phyloP scores from a whole-genome alignment of 2,797 vertebrate species.

The Chromobotia macracanthus region DNA sequence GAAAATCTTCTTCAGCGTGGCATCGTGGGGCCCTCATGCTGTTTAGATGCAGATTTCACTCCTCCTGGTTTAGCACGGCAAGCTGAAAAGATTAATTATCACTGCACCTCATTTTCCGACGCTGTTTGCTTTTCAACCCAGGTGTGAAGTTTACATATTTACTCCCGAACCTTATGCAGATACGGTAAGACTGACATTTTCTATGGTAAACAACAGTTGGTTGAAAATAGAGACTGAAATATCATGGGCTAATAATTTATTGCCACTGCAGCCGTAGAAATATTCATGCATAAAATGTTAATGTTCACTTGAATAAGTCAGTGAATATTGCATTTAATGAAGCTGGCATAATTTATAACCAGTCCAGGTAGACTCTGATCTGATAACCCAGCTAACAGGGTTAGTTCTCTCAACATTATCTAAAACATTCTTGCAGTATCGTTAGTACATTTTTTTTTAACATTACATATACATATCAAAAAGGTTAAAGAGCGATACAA shows the following conservation, averaged over 20 bases:
- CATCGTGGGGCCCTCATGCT: slow-evolving; percentile 14
- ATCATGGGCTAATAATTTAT: slow-evolving; percentile 52
- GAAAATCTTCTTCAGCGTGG: slow-evolving; percentile 31
- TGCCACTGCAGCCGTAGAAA: background rate
- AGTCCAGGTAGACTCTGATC: background rate
- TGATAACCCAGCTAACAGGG: no score
- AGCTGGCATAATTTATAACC: background rate
- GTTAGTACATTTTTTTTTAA: no score
- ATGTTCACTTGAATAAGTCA: slow-evolving; percentile 27
- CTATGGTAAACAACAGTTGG: slow-evolving; percentile 40
- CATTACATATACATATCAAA: no score
- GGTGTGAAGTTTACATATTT: slow-evolving; percentile 51
- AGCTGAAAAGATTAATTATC: slow-evolving; percentile 47
- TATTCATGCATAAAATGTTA: slow-evolving; percentile 29
- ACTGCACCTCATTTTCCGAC: slow-evolving; percentile 56
- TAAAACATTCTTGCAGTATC: no score
- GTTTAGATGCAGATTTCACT: slow-evolving; percentile 33
- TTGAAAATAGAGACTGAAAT: slow-evolving; percentile 36
- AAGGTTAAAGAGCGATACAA: no score
- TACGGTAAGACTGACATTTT: slow-evolving; percentile 48
- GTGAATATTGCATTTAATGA: slow-evolving; percentile 19
- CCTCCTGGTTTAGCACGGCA: slow-evolving; percentile 11
- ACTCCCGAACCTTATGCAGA: slow-evolving; percentile 20
- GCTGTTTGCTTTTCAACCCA: slow-evolving; percentile 54
- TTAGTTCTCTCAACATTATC: no score